Conservation (phyloP, 2,888 invertebrate species). For the Drosophila putrida region DNA sequence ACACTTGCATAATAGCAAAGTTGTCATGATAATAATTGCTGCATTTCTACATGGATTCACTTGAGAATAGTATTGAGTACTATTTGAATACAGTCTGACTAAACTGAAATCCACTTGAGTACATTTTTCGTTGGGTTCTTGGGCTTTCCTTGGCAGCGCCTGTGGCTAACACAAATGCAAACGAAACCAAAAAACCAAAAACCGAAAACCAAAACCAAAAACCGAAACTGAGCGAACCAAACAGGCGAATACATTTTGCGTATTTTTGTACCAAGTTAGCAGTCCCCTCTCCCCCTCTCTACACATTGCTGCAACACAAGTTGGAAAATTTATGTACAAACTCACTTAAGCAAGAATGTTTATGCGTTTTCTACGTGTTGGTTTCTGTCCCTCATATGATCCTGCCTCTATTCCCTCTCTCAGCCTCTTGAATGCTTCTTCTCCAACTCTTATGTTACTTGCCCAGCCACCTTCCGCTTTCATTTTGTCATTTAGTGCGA, state of each 20-base stretch:
- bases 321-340: slow-evolving; percentile 83
- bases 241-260: slow-evolving; percentile 41
- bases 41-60: slow-evolving; percentile 20
- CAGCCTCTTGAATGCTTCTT: background rate
- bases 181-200: slow-evolving; percentile 43
- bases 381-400: slow-evolving; percentile 72
- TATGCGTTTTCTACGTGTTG: slow-evolving; percentile 83
- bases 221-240: slow-evolving; percentile 46
- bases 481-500: slow-evolving; percentile 72
- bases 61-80: slow-evolving; percentile 7
- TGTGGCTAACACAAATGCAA: slow-evolving; percentile 49
- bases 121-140: slow-evolving; percentile 2
- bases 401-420: background rate
- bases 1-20: slow-evolving; percentile 51
- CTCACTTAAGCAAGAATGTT: slow-evolving; percentile 84
- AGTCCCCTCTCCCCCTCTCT: background rate
- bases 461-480: slow-evolving; percentile 42
- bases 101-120: slow-evolving; percentile 5
- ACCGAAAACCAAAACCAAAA: slow-evolving; percentile 37
- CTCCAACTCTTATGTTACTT: slow-evolving; percentile 8
- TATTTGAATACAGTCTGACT: slow-evolving; percentile 1
- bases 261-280: slow-evolving; percentile 39
- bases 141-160: slow-evolving; percentile 4
- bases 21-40: slow-evolving; percentile 46
- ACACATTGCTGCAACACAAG: slow-evolving; percentile 70